Conservation (phyloP, 1,140 invertebrate genomes). For the Pachypeltis micranthus region DNA sequence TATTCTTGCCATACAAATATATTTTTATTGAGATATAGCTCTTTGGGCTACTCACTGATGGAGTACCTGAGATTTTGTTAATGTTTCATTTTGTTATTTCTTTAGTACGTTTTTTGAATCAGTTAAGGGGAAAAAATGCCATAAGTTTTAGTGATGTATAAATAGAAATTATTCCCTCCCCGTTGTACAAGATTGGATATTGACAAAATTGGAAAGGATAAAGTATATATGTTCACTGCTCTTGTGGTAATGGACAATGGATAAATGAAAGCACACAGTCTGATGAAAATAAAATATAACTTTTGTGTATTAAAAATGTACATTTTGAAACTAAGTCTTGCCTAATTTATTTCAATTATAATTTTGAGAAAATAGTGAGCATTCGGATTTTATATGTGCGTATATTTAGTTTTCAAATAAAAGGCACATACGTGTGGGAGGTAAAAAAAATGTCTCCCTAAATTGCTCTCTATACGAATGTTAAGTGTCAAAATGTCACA, state of each 20-base stretch:
- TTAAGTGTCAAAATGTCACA: no score
- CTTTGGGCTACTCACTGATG: constrained; percentile 14
- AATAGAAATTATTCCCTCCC: no score
- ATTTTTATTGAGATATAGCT: constrained; percentile 16
- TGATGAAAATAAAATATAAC: background rate
- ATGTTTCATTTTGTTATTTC: constrained; percentile 13
- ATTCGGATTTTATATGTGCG: background rate
- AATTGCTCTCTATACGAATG: background rate
- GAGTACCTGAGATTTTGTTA: constrained; percentile 19
- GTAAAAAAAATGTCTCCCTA: background rate
- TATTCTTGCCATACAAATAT: constrained; percentile 18
- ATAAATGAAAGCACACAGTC: no score
- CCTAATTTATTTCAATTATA: constrained; percentile 18
- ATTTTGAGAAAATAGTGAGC: background rate
- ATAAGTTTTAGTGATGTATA: constrained; percentile 1
- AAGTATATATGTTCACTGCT: no score
- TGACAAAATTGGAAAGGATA: no score
- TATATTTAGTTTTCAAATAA: background rate
- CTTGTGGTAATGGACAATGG: no score
- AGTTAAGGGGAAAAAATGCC: background rate
- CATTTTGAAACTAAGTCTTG: constrained; percentile 19
- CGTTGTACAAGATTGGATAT: no score
- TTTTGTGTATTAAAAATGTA: background rate
- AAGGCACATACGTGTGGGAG: background rate
- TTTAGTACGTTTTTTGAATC: background rate